These are phyloP conservation scores for Drosophila burlai DNA, from an alignment of 1,140 invertebrate species.

Conservation along the genomic window DNA sequence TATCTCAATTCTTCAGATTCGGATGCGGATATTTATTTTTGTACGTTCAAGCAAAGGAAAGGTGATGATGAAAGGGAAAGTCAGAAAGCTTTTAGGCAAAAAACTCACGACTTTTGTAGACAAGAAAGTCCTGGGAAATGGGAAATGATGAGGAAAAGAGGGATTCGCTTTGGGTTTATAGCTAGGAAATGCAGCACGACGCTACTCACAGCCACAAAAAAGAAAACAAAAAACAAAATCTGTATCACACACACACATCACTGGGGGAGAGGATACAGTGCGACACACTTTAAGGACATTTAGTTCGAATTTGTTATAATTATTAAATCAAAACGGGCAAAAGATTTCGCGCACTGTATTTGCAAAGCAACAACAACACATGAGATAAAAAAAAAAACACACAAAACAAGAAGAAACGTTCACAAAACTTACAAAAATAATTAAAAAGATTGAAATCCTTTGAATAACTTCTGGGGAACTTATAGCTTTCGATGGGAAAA, in stretches of 20 bases:
- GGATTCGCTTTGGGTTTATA: conserved; percentile 33
- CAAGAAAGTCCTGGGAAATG: not conserved
- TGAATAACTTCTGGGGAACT: conserved; percentile 23
- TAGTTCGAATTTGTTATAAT: conserved; percentile 27
- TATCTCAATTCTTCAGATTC: conserved; percentile 31
- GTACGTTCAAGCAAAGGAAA: conserved; percentile 31
- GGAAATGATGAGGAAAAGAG: not conserved
- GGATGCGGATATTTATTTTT: conserved; percentile 61
- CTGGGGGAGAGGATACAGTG: conserved; percentile 12
- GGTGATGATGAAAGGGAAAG: not conserved
- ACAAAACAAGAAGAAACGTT: conserved; percentile 42
- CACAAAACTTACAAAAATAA: conserved; percentile 30
- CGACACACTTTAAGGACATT: conserved; percentile 9
- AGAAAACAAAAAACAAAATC: not conserved
- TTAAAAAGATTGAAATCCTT: not conserved
- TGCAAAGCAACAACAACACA: conserved; percentile 4
- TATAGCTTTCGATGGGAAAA: conserved; percentile 27
- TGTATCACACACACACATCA: conserved; percentile 23
- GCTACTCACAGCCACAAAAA: conserved; percentile 24
- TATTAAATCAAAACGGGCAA: conserved; percentile 3
- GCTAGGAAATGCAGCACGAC: conserved; percentile 36
- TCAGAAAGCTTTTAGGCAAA: conserved; percentile 39
- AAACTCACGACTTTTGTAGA: conserved; percentile 40
- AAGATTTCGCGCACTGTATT: conserved; percentile 16
- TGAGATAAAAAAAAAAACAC: conserved; percentile 5